Conservation (phyloP, 2,888 invertebrate species). For the Pristionchus japonicus region DNA sequence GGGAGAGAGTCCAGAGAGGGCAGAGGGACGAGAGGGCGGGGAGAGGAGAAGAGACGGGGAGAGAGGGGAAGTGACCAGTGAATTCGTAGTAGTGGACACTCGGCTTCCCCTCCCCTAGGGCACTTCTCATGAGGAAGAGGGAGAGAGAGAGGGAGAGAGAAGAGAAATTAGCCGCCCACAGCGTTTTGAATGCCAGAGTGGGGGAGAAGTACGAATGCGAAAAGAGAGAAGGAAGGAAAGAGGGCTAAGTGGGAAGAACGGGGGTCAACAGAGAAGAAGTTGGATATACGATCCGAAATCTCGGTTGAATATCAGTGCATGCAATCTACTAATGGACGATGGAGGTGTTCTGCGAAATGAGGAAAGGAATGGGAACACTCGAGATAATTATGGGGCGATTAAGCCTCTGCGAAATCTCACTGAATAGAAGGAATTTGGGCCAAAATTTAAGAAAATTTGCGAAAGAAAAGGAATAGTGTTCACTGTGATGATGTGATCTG, state of each 20-base stretch:
- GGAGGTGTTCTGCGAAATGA: too few relatives aligned
- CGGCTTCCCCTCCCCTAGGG: constrained; percentile 25
- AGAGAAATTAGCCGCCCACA: constrained; percentile 45
- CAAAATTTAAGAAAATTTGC: too few relatives aligned
- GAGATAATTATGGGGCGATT: too few relatives aligned
- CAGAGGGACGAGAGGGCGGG: not conserved
- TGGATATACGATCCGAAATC: not conserved
- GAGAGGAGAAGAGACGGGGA: not conserved
- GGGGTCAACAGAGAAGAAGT: too few relatives aligned
- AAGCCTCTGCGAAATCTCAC: too few relatives aligned
- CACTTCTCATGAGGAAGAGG: constrained; percentile 37
- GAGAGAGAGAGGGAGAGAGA: not conserved
- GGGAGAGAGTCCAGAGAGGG: not conserved
- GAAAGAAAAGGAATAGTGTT: too few relatives aligned
- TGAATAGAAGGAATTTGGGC: too few relatives aligned
- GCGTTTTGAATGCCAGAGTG: constrained; percentile 45
- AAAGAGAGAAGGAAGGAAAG: not conserved
- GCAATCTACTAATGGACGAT: too few relatives aligned
- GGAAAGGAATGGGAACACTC: too few relatives aligned
- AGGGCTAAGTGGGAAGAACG: not conserved
- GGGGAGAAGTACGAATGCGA: constrained; percentile 39
- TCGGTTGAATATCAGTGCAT: too few relatives aligned
- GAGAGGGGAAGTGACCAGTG: constrained; percentile 34
- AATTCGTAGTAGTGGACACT: constrained; percentile 42
- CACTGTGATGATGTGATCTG: not conserved